These are phyloP conservation scores for Orcinus orca DNA, from an alignment of 2,113 vertebrate genomes.

Conservation along the genomic window DNA sequence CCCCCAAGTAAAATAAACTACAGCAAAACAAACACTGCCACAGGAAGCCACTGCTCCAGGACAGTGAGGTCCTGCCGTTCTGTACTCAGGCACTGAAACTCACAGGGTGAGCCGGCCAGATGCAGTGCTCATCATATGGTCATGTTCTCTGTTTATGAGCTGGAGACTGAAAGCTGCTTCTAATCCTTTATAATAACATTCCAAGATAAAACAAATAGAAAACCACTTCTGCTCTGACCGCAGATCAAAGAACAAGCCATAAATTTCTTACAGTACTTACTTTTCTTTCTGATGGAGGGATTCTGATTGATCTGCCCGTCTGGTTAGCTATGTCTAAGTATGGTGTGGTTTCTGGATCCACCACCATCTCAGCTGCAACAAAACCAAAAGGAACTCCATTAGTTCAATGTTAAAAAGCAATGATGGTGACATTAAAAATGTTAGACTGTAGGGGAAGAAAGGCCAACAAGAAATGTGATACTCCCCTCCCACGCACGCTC, in stretches of 20 bases:
- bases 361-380: slow-evolving; percentile 86
- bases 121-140: accelerated
- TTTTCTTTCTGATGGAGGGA: slow-evolving; percentile 90
- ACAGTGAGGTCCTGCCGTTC: too few relatives aligned
- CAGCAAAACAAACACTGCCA: neutral
- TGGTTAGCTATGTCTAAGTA: slow-evolving; percentile 97
- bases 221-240: neutral
- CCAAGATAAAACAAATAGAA: neutral
- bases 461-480: neutral
- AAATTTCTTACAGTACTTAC: slow-evolving; percentile 71
- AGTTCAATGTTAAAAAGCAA: neutral
- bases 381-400: neutral
- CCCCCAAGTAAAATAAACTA: neutral
- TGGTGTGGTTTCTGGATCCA: slow-evolving; percentile 86
- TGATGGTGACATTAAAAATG: neutral
- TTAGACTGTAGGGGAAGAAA: neutral
- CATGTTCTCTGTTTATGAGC: too few relatives aligned
- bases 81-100: neutral
- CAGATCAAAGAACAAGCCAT: neutral
- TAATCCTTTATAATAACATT: neutral
- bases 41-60: neutral
- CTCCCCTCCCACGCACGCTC: too few relatives aligned
- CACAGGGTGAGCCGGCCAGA: accelerated
- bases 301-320: slow-evolving; percentile 91
- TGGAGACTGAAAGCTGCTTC: neutral